These are phyloP conservation scores for Pseudopodoces humilis DNA, from an alignment of 2,113 vertebrate species.

Conservation along the genomic window DNA sequence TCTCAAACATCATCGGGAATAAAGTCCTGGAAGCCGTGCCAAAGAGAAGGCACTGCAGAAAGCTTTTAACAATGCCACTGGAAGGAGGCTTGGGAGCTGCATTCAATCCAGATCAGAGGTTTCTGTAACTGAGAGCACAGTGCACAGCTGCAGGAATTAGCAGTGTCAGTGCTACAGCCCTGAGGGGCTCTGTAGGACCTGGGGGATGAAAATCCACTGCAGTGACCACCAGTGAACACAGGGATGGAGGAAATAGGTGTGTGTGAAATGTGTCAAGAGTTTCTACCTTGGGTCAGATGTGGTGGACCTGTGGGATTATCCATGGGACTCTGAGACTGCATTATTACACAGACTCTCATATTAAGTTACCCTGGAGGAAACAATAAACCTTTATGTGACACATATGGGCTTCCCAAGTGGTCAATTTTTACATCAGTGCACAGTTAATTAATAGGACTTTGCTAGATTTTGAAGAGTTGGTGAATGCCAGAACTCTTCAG, in stretches of 20 bases:
- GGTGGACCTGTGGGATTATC: not conserved
- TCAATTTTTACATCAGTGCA: not conserved
- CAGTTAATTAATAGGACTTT: not conserved
- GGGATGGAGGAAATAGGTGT: not conserved
- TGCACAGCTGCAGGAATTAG: not conserved
- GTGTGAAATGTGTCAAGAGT: not conserved
- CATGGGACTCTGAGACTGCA: not conserved
- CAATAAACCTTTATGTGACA: not conserved
- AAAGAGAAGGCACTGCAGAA: not conserved
- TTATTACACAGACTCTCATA: not conserved
- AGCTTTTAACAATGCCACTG: not conserved
- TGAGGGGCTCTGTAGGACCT: not conserved
- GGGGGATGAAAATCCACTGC: not conserved
- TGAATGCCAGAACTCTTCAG: not conserved
- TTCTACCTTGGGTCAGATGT: not conserved
- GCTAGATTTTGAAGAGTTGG: not conserved
- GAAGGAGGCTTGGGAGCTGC: not conserved
- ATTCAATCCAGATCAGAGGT: not conserved
- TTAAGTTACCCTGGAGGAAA: not conserved
- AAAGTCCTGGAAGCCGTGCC: not conserved
- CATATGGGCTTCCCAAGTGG: not conserved
- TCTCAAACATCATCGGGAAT: not conserved
- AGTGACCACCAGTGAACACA: not conserved
- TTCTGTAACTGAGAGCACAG: not conserved
- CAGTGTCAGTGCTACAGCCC: not conserved